Evolutionary conservation across 2,113 vertebrate species (phyloP).

Genomic region (Donacobius atricapilla): DNA sequence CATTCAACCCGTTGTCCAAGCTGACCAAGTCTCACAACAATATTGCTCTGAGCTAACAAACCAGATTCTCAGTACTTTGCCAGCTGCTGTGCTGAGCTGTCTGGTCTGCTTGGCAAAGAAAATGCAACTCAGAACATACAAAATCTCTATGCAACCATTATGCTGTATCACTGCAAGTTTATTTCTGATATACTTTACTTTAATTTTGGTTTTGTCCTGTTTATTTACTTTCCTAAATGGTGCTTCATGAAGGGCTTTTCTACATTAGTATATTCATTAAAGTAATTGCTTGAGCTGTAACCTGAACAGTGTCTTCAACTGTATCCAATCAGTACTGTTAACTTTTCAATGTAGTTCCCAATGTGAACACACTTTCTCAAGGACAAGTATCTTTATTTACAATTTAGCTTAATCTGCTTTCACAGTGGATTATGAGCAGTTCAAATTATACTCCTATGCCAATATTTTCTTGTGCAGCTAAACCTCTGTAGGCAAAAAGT

Average conservation of each 20-base stretch:
- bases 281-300: neutral
- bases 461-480: neutral
- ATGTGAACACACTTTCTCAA: neutral
- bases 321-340: neutral
- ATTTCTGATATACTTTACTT: neutral
- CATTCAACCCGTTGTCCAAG: neutral
- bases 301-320: neutral
- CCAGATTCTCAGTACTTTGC: neutral
- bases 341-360: neutral
- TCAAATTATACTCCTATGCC: neutral
- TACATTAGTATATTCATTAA: neutral
- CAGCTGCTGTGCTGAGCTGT: neutral
- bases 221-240: neutral
- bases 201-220: neutral
- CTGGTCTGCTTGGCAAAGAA: neutral
- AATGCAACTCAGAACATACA: neutral
- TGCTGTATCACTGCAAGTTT: neutral
- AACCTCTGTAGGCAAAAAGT: neutral
- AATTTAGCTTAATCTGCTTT: neutral
- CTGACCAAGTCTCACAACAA: neutral
- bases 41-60: neutral
- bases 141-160: neutral
- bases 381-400: neutral
- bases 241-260: neutral
- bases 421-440: neutral